Conservation (phyloP, 2,797 vertebrate species). For the Chelonia mydas region DNA sequence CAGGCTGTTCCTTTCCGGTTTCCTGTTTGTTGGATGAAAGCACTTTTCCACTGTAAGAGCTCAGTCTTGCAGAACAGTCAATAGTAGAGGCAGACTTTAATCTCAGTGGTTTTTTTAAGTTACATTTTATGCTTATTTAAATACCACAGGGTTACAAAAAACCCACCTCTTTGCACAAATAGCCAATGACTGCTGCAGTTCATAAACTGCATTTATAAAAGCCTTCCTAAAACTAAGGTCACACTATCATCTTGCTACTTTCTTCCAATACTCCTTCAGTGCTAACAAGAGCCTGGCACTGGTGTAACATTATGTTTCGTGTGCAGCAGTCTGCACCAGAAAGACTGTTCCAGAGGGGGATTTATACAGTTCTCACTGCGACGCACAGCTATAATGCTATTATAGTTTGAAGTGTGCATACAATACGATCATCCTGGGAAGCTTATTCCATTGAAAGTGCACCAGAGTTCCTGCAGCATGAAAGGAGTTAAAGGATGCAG, state of each 20-base stretch:
- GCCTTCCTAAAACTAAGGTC: not conserved
- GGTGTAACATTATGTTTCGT: not conserved
- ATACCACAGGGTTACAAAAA: not conserved
- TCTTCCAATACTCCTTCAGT: not conserved
- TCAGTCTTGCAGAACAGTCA: not conserved
- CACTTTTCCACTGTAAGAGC: rapidly evolving
- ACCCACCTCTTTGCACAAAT: too few species aligned
- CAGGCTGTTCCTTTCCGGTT: slow-evolving; percentile 85
- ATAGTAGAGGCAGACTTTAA: not conserved
- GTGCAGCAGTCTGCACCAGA: not conserved
- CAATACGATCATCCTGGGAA: not conserved
- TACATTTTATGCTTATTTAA: not conserved
- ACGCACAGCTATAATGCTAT: not conserved
- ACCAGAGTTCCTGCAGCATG: not conserved
- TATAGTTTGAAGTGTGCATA: not conserved
- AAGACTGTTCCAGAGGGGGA: not conserved
- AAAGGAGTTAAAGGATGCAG: not conserved
- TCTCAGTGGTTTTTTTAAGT: not conserved
- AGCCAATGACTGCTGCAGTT: not conserved
- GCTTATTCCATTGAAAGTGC: not conserved
- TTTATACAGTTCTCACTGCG: not conserved
- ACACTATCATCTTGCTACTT: not conserved
- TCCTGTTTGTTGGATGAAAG: slow-evolving; percentile 78
- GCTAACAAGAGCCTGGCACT: not conserved
- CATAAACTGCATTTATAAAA: not conserved